phyloP scores from a whole-genome alignment of 2,113 vertebrate genomes.

The Plecturocebus donacophilus region DNA sequence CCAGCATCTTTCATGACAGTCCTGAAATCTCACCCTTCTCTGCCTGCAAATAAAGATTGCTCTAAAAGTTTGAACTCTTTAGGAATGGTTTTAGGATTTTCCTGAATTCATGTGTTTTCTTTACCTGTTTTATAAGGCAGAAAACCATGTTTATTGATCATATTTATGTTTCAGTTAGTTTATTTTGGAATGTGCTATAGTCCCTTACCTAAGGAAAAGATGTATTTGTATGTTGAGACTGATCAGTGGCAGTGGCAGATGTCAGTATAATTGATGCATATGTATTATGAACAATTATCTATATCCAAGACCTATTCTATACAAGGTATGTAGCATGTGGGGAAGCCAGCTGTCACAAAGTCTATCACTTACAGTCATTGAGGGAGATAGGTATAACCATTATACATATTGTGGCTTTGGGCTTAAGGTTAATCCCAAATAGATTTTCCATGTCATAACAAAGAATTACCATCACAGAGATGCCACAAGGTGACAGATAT shows the following conservation, averaged over 20 bases:
- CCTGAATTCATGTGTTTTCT: not conserved
- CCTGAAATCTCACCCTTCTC: not conserved
- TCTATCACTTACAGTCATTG: not conserved
- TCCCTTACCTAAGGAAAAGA: conserved; percentile 32
- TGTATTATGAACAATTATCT: not conserved
- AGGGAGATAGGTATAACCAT: not conserved
- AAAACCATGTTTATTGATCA: not conserved
- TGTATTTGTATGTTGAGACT: not conserved
- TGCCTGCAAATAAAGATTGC: not conserved
- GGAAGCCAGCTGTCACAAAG: not conserved
- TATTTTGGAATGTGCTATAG: not conserved
- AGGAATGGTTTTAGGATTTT: conserved; percentile 8
- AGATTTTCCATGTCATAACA: conserved; percentile 6
- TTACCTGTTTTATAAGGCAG: not conserved
- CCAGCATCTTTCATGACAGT: not conserved
- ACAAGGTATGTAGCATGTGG: not conserved
- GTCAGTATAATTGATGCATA: conserved; percentile 19
- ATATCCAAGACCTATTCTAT: conserved; percentile 11
- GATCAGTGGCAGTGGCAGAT: not conserved
- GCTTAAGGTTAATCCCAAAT: conserved; percentile 34
- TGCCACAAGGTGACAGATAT: not conserved
- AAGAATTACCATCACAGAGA: conserved; percentile 5
- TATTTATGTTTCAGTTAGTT: not conserved
- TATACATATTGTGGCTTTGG: not conserved
- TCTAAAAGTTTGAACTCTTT: not conserved